A percentile compares a stretch with the other conserved stretches of the same genome.
phyloP scores from a whole-genome alignment of 2,888 invertebrate species.

The Pristionchus maxplancki region DNA sequence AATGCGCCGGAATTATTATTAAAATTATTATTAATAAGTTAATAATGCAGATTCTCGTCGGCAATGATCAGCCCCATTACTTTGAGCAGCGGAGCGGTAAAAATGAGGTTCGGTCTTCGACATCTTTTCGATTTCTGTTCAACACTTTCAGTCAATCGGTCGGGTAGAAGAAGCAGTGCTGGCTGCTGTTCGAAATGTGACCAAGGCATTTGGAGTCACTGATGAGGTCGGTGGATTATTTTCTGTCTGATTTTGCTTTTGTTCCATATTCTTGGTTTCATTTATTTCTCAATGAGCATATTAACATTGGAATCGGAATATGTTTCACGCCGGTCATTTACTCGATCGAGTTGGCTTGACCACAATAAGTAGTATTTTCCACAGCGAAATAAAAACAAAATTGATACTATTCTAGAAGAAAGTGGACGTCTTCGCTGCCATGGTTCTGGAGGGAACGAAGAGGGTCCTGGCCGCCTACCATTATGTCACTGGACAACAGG shows the following conservation, averaged over 20 bases:
- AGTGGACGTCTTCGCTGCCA: neutral
- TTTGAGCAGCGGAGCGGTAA: neutral
- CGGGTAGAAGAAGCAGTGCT: neutral
- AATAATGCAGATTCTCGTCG: neutral
- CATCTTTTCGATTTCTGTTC: no score
- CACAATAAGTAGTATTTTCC: no score
- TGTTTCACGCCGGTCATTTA: no score
- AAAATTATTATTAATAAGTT: no score
- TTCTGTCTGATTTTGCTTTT: neutral
- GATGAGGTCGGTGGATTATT: neutral
- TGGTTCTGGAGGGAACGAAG: neutral
- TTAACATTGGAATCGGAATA: no score
- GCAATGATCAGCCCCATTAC: neutral
- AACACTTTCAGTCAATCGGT: neutral
- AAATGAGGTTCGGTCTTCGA: neutral
- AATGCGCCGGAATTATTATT: no score
- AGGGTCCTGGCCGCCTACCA: neutral
- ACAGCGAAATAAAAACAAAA: neutral
- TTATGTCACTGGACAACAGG: neutral
- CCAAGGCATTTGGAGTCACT: neutral
- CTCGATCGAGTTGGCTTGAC: no score
- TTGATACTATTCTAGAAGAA: neutral
- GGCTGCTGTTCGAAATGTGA: neutral
- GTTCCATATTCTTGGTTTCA: neutral
- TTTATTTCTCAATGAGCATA: no score